Conservation (phyloP, 2,888 invertebrate species). For the Tetanocera ferruginea region DNA sequence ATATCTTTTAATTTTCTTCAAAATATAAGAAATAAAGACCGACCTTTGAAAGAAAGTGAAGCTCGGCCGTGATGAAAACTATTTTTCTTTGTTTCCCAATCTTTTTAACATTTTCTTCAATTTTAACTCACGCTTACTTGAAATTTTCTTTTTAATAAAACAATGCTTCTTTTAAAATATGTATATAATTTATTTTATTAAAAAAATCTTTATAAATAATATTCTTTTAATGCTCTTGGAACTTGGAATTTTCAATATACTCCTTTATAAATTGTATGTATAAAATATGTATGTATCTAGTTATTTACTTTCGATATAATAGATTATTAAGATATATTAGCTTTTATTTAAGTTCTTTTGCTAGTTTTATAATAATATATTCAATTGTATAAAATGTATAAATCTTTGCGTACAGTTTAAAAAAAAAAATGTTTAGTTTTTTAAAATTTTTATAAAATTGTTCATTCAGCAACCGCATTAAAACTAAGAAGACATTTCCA, state of each 20-base stretch:
- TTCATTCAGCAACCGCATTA: not conserved
- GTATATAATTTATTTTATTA: constrained; percentile 34
- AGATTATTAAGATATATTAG: not conserved
- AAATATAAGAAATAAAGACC: no score
- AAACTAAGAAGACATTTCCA: not conserved
- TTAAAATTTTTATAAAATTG: not conserved
- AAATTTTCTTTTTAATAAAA: no score
- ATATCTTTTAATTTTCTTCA: no score
- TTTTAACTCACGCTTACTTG: no score
- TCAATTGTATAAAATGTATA: constrained; percentile 1
- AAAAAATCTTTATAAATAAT: constrained; percentile 32
- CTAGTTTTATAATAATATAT: no score
- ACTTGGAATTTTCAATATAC: constrained; percentile 13
- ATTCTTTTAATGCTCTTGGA: constrained; percentile 16
- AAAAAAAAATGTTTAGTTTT: not conserved
- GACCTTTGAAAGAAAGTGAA: no score
- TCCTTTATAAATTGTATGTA: constrained; percentile 12
- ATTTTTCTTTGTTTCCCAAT: no score
- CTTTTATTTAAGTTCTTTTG: not conserved
- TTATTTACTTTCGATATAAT: not conserved
- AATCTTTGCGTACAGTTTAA: not conserved
- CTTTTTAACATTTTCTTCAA: no score
- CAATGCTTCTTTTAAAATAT: not conserved
- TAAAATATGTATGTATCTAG: constrained; percentile 5
- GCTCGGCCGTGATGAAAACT: no score